Evolutionary conservation across 2,797 vertebrate genomes (phyloP).

Genomic region (Sus cebifrons): DNA sequence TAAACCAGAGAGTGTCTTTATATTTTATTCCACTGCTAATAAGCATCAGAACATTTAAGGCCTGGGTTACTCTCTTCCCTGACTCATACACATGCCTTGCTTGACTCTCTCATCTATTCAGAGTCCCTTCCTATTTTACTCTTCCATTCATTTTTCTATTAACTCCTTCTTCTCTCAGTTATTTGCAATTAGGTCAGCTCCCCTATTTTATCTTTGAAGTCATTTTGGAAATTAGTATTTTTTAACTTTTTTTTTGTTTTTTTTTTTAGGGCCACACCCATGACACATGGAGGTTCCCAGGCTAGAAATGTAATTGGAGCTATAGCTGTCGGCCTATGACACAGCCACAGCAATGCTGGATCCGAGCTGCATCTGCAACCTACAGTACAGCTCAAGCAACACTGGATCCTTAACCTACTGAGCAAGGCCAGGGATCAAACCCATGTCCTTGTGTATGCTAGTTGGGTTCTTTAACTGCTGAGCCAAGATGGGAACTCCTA

Average conservation of each 20-base stretch:
- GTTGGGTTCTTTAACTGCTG: too few species aligned
- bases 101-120: neutral
- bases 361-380: too few species aligned
- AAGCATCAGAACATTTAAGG: neutral
- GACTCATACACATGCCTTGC: neutral
- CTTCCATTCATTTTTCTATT: neutral
- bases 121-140: neutral
- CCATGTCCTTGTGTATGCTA: too few species aligned
- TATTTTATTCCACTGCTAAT: neutral
- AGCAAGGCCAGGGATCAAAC: too few species aligned
- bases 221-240: neutral
- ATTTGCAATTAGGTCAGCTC: neutral
- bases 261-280: too few species aligned
- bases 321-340: too few species aligned
- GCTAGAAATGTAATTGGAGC: too few species aligned
- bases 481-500: too few species aligned
- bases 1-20: neutral
- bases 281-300: too few species aligned
- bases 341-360: too few species aligned
- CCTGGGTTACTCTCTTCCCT: neutral
- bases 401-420: too few species aligned
- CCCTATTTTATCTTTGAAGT: neutral
- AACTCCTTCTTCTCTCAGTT: neutral
- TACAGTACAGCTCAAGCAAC: too few species aligned
- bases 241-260: neutral